phyloP scores from a whole-genome alignment of 2,113 vertebrate genomes.

The Fregata magnificens region DNA sequence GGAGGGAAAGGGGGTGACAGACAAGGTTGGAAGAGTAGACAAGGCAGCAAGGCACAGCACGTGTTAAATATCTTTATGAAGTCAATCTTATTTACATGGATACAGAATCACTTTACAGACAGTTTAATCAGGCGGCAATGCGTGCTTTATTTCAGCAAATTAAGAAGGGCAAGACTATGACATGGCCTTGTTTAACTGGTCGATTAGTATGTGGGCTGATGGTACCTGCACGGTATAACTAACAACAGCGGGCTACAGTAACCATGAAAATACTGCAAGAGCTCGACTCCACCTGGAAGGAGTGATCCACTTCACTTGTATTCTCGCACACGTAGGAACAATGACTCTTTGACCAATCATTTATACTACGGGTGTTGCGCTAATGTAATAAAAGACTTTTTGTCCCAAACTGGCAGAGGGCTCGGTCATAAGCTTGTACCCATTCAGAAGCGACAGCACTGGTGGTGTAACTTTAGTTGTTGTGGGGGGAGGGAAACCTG shows the following conservation, averaged over 20 bases:
- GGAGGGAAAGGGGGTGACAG: neutral
- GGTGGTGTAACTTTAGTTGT: neutral
- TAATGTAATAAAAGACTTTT: constrained; percentile 28
- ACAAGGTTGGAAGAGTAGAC: neutral
- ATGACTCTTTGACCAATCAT: constrained; percentile 13
- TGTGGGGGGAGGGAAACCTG: neutral
- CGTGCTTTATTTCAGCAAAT: constrained; percentile 67
- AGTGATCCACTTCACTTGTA: neutral
- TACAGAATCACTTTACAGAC: constrained; percentile 72
- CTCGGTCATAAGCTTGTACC: neutral
- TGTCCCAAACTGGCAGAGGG: neutral
- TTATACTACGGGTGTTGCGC: neutral
- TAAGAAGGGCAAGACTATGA: constrained; percentile 5
- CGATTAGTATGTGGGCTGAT: neutral
- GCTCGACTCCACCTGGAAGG: neutral
- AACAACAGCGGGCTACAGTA: neutral
- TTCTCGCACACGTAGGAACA: neutral
- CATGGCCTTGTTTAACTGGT: constrained; percentile 13
- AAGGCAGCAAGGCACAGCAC: constrained; percentile 8
- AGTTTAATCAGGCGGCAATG: constrained; percentile 39
- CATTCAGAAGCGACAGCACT: neutral
- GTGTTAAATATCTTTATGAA: constrained; percentile 71
- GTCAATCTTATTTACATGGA: constrained; percentile 74
- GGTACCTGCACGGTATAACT: neutral
- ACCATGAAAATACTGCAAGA: neutral